These are phyloP conservation scores for Lates japonicus DNA, from an alignment of 2,797 vertebrate species.

Conservation along the genomic window DNA sequence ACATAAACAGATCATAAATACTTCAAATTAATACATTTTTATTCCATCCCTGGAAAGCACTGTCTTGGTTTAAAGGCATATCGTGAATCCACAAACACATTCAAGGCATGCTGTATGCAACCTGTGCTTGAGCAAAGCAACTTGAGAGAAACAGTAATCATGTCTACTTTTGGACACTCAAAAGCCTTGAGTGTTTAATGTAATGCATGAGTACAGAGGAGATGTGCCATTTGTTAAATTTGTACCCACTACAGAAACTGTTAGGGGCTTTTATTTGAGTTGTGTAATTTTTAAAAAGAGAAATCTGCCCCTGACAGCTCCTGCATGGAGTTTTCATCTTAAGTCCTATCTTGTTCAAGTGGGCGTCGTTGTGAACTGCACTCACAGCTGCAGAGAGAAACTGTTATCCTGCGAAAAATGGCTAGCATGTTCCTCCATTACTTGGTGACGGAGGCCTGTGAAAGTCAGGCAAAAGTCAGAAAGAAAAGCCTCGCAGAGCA, in stretches of 20 bases:
- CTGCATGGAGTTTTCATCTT: constrained; percentile 10
- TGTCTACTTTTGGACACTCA: constrained; percentile 13
- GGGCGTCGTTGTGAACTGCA: constrained; percentile 23
- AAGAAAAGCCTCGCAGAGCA: constrained; percentile 52
- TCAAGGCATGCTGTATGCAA: neutral
- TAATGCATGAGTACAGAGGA: constrained; percentile 25
- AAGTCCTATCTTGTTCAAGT: constrained; percentile 12
- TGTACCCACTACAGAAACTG: neutral
- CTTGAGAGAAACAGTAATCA: constrained; percentile 35
- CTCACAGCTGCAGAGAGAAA: constrained; percentile 33
- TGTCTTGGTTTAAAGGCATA: constrained; percentile 13
- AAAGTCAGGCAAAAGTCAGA: constrained; percentile 65
- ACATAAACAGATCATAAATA: constrained; percentile 27
- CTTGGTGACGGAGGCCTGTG: constrained; percentile 55
- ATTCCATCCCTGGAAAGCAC: neutral
- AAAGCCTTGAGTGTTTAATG: constrained; percentile 31
- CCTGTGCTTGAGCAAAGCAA: neutral
- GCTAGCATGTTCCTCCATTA: constrained; percentile 52
- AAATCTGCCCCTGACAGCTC: constrained; percentile 1
- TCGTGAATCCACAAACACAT: constrained; percentile 31
- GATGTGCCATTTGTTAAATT: constrained; percentile 23
- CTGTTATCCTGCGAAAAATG: constrained; percentile 38
- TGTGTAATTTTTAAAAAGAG: constrained; percentile 1
- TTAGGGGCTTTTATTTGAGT: constrained; percentile 17
- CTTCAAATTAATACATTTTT: constrained; percentile 5